phyloP scores from a whole-genome alignment of 1,140 invertebrate genomes.

The Eurytemora carolleeae region DNA sequence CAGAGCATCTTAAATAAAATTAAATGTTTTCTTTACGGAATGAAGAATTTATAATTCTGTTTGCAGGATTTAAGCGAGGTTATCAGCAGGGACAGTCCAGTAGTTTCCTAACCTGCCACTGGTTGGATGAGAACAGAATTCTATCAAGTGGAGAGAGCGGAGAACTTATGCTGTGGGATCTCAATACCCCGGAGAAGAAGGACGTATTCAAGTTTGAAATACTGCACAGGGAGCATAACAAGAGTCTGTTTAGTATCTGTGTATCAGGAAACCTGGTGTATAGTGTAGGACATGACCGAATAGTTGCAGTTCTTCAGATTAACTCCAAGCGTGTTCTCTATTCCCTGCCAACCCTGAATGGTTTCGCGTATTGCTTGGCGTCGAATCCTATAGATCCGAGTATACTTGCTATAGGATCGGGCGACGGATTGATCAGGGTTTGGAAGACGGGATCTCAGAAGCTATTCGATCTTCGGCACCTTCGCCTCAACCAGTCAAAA shows the following conservation, averaged over 20 bases:
- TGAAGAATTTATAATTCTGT: too few relatives aligned
- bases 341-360: conserved; percentile 39
- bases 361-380: conserved; percentile 39
- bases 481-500: conserved; percentile 46
- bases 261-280: conserved; percentile 27
- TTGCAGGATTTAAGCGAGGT: too few relatives aligned
- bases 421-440: conserved; percentile 45
- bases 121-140: background rate
- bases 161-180: background rate
- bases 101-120: background rate
- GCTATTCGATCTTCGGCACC: conserved; percentile 29
- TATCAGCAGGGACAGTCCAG: background rate
- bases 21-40: too few relatives aligned
- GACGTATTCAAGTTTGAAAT: conserved; percentile 20
- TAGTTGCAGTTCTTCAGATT: conserved; percentile 36
- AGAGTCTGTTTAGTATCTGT: conserved; percentile 33
- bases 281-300: conserved; percentile 40
- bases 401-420: conserved; percentile 42
- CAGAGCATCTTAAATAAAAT: too few relatives aligned
- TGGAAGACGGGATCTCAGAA: conserved; percentile 39
- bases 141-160: background rate
- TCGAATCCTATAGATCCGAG: conserved; percentile 46
- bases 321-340: conserved; percentile 25
- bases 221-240: conserved; percentile 30
- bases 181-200: background rate